Base-by-base conservation (phyloP, 2,113 vertebrate species). In the Tautogolabrus adspersus region DNA sequence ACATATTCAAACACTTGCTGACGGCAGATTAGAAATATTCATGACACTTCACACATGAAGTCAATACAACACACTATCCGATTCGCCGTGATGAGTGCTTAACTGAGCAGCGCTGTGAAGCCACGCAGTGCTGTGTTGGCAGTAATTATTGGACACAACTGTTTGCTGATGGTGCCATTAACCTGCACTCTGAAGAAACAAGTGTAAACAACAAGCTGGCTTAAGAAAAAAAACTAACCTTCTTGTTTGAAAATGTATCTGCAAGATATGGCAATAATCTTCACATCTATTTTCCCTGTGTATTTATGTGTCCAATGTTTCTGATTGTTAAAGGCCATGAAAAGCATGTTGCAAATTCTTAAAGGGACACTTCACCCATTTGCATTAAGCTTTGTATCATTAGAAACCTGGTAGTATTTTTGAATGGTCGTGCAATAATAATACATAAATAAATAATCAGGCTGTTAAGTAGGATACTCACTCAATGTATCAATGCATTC, bases 31-130 rank as follows among this genome's bases (percentile, higher is more conserved):
- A 47, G 55, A 70, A 49, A 52, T 51, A 42, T 61, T 72, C 63
- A 79, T 42, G 82, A 82, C 42, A 77, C 66, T 16, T 71, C 74
- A 77, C 34, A 76, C 63, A 21, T 72, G 54, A 52, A 66, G 71
- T 38, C 49, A 52, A 58, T 62, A 23, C n/a, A 72, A 64, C 67
- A 49, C 62, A 54, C 15, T 42, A 21, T 22, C 60, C 44, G 66
- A 64, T 47, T 63, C 72, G 26, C 51, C n/a, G 58, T 21, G 52
- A 77, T 68, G 37, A 3, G 18, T 34, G 18, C 18, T 22, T 34
- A 2, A 34, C 18, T 22, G n/a, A n/a, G n/a, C n/a, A n/a, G n/a
- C n/a, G 18, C 46, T 18, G 73, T 16, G 22, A 8, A 47, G 16
- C 12, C 15, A 37, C 40, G 0, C 1, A 18, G 2, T 10, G 4